Conservation (phyloP, 2,113 vertebrate species). For the Illadopsis cleaveri region DNA sequence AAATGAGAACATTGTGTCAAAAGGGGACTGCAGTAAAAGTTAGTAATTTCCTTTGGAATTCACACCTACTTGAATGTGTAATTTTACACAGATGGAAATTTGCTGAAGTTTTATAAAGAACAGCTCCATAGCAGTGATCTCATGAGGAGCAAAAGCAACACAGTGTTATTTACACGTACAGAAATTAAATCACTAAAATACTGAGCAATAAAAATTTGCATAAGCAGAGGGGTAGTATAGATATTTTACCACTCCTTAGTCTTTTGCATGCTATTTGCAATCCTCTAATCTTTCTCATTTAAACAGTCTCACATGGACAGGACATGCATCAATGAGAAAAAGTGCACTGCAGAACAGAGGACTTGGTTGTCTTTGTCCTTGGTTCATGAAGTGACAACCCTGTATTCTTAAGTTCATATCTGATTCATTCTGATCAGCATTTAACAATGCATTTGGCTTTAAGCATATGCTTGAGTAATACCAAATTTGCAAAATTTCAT, state of each 20-base stretch:
- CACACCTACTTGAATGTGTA: slow-evolving; percentile 21
- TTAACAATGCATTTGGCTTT: background rate
- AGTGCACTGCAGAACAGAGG: background rate
- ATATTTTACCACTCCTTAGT: background rate
- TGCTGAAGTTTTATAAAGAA: background rate
- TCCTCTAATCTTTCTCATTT: background rate
- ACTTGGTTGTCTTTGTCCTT: background rate
- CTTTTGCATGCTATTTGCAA: background rate
- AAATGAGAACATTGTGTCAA: slow-evolving; percentile 46
- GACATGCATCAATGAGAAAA: background rate
- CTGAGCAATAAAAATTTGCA: background rate
- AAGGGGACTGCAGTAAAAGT: background rate
- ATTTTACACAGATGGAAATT: slow-evolving; percentile 31
- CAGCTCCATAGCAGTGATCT: background rate
- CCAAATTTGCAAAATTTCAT: background rate
- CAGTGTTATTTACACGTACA: background rate
- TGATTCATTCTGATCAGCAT: background rate
- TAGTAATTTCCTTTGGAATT: slow-evolving; percentile 40
- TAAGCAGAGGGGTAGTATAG: background rate
- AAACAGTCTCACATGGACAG: background rate
- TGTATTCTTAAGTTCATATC: background rate
- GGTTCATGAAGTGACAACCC: background rate
- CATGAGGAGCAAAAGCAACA: slow-evolving; percentile 9
- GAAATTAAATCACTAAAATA: background rate
- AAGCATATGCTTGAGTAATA: background rate